Conservation (phyloP, 1,140 invertebrate genomes). For the Pseudobourletiella spinata region DNA sequence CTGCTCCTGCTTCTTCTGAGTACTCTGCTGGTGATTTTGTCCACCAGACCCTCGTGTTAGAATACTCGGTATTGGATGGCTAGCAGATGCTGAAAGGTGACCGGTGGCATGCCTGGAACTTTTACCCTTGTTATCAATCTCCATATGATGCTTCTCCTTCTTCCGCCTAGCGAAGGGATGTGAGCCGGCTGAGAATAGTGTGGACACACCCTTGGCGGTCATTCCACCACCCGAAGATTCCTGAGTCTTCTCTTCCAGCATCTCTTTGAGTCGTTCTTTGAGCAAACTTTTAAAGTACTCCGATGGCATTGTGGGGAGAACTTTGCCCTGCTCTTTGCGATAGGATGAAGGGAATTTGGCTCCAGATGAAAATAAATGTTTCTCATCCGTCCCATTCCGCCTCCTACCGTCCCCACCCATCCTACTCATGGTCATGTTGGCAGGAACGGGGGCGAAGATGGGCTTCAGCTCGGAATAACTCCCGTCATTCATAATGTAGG, state of each 20-base stretch:
- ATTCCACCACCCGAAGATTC: no score
- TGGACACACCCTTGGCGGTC: no score
- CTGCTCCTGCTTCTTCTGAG: not conserved
- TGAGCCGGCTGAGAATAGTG: no score
- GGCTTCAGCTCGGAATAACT: slow-evolving; percentile 24
- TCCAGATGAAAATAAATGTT: no score
- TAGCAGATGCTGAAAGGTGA: no score
- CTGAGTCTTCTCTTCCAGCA: slow-evolving; percentile 8
- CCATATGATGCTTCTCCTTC: no score
- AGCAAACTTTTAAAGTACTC: slow-evolving; percentile 13
- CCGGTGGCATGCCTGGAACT: no score
- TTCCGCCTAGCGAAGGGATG: no score
- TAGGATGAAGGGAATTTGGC: not conserved
- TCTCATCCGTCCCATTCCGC: not conserved
- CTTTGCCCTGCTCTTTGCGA: not conserved
- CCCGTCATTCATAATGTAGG: not conserved
- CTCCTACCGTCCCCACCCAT: not conserved
- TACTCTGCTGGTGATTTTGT: not conserved
- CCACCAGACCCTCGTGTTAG: no score
- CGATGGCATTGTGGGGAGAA: not conserved
- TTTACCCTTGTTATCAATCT: no score
- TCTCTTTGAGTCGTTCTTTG: slow-evolving; percentile 22
- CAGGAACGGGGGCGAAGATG: not conserved
- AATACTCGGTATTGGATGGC: no score
- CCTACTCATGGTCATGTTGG: not conserved